These are phyloP conservation scores for Musca vetustissima DNA, from an alignment of 1,140 invertebrate species.

Conservation along the genomic window DNA sequence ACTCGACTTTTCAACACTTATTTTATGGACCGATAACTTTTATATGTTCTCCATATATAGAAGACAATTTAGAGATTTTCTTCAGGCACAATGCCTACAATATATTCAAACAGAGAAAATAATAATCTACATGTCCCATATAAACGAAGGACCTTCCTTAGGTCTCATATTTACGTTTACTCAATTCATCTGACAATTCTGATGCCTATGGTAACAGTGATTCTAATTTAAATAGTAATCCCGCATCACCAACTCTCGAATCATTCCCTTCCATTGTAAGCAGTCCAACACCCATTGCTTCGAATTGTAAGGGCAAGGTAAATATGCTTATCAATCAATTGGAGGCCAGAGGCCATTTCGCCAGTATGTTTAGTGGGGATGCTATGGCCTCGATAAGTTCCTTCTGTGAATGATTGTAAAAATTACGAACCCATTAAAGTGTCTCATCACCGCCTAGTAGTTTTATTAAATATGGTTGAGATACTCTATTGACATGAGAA, in stretches of 20 bases:
- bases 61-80: too few relatives aligned
- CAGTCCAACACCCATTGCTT: neutral
- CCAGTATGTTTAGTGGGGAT: slow-evolving; percentile 35
- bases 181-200: slow-evolving; percentile 43
- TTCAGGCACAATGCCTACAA: too few relatives aligned
- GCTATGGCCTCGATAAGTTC: slow-evolving; percentile 48
- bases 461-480: slow-evolving; percentile 49
- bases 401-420: slow-evolving; percentile 52
- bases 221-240: slow-evolving; percentile 33
- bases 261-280: slow-evolving; percentile 27
- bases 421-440: slow-evolving; percentile 52
- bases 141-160: too few relatives aligned
- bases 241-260: slow-evolving; percentile 41
- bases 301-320: slow-evolving; percentile 43
- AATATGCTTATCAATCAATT: slow-evolving; percentile 56
- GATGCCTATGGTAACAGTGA: slow-evolving; percentile 20
- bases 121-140: too few relatives aligned
- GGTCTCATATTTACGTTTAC: too few relatives aligned
- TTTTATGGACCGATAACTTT: too few relatives aligned
- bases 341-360: slow-evolving; percentile 49
- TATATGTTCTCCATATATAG: too few relatives aligned
- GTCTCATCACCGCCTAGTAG: slow-evolving; percentile 43
- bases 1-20: too few relatives aligned
- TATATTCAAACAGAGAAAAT: too few relatives aligned
- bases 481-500: too few relatives aligned